Evolutionary conservation across 2,113 vertebrate species (phyloP).

Genomic region (Ailuropoda melanoleuca): DNA sequence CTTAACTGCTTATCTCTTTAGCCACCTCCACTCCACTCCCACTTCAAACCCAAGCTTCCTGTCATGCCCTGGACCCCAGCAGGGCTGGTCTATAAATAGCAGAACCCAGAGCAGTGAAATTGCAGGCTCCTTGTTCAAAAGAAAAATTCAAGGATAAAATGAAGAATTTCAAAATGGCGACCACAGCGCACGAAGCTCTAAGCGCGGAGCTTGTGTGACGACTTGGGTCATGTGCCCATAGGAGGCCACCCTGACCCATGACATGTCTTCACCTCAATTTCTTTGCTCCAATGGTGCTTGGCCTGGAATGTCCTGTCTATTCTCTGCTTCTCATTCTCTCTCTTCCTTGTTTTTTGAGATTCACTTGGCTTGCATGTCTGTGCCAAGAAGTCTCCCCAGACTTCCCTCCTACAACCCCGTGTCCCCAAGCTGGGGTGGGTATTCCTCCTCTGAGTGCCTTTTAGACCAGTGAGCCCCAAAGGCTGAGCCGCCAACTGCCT

Average conservation of each 20-base stretch:
- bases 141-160: neutral
- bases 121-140: neutral
- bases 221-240: fast-evolving
- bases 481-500: neutral
- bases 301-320: neutral
- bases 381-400: neutral
- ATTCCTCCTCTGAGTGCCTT: neutral
- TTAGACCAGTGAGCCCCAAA: neutral
- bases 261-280: fast-evolving
- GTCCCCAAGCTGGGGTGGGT: neutral
- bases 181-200: no score
- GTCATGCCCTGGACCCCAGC: neutral
- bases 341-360: neutral
- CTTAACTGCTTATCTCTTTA: neutral
- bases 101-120: neutral
- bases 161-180: neutral
- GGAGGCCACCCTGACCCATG: fast-evolving
- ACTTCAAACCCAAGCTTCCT: neutral
- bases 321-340: neutral
- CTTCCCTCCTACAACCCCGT: neutral
- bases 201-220: neutral
- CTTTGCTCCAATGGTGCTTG: neutral
- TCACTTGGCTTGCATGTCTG: neutral
- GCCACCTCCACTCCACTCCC: neutral
- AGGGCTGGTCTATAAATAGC: no score